These are phyloP conservation scores for Thecocarcelia acutangulata DNA, from an alignment of 2,888 invertebrate genomes.

Conservation along the genomic window DNA sequence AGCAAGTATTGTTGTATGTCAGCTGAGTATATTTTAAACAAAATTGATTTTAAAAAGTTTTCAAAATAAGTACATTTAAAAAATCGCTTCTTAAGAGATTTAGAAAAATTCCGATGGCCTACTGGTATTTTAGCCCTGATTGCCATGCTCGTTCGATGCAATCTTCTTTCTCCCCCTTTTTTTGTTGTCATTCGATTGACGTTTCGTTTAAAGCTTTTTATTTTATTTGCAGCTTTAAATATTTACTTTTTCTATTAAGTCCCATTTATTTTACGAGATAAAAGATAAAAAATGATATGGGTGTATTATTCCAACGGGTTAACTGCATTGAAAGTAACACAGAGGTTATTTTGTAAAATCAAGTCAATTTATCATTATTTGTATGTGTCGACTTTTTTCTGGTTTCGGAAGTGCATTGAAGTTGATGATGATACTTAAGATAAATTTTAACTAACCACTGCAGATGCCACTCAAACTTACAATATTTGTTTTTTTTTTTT, in stretches of 20 bases:
- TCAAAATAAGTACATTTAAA: too few relatives aligned
- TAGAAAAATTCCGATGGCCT: too few relatives aligned
- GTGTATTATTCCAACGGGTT: constrained; percentile 38
- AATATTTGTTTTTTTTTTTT: too few relatives aligned
- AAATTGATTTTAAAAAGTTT: too few relatives aligned
- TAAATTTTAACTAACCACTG: constrained; percentile 55
- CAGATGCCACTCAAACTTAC: background rate
- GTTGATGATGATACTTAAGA: constrained; percentile 60
- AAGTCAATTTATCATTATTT: constrained; percentile 66
- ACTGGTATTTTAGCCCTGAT: background rate
- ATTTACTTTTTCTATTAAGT: background rate
- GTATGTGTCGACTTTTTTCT: constrained; percentile 3
- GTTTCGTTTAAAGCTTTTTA: background rate
- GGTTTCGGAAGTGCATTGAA: constrained; percentile 51
- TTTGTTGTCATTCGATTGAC: background rate
- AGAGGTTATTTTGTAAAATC: constrained; percentile 57
- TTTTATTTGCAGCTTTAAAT: background rate
- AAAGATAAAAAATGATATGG: background rate
- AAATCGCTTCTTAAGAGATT: too few relatives aligned
- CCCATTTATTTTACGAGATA: background rate
- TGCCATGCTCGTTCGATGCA: background rate
- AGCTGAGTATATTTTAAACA: too few relatives aligned
- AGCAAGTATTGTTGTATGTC: too few relatives aligned
- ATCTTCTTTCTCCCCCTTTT: background rate
- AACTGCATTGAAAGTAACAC: constrained; percentile 9